Evolutionary conservation across 2,797 vertebrate species (phyloP), one percentile per base, ranked within the genome.

Genomic region (Leptoclinus maculatus): DNA sequence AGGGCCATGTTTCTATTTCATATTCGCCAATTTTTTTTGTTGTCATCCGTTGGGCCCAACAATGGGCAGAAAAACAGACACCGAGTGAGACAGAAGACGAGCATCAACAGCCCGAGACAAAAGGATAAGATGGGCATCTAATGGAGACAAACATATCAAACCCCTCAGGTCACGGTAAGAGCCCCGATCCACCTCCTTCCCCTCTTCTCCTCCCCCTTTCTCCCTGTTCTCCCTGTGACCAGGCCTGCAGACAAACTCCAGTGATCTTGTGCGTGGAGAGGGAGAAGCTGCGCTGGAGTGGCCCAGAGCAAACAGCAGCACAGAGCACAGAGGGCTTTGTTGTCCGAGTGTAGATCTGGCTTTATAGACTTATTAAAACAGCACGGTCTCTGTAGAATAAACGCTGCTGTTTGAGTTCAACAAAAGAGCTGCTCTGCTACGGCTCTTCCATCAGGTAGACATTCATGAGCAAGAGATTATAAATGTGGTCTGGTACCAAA

Each of bases 301-400:
- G 86, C 88, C 74, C 72, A 47, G 66, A 83, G 89, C 88, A 60
- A 76, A 87, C 70, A 13, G 60, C 69, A 80, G 77, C 78, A 29
- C 59, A 21, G 49, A 66, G 78, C 78, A 70, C 80, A 84, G 59
- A 66, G 41, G 81, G 69, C 83, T 91, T 92, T 91, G 89, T 91
- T 89, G 85, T 84, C 75, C 76, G 77, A 19, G 56, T 63, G 80
- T 10, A 83, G 80, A 75, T 81, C 71, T 19, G 75, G 7, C 62
- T 87, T 89, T 82, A 66, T 32, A 77, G 74, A 70, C 73, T 14
- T 47, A 59, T 83, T 64, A 79, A 78, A 89, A 59, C 67, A 2
- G 74, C 59, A 14, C 14, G 0, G 71, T 13, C 79, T 76, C 82
- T 51, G 53, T 54, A 75, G 88, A 57, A 65, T 47, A 34, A 29